These are phyloP conservation scores for Hydractinia symbiolongicarpus DNA, from an alignment of 30 jellyfish, hydroid and myxozoan genomes.

Conservation along the genomic window DNA sequence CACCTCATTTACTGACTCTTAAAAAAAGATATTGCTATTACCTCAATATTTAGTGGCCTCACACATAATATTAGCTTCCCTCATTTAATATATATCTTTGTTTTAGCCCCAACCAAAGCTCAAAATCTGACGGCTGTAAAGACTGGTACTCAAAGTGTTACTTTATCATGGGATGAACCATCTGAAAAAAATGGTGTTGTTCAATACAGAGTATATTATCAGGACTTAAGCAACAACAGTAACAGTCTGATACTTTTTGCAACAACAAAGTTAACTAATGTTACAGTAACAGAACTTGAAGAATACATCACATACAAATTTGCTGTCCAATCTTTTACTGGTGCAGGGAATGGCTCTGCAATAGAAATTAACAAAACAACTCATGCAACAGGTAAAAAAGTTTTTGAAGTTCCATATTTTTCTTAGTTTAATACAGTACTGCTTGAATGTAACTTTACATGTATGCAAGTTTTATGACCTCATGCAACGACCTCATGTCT, in stretches of 20 bases:
- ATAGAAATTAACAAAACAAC: not conserved
- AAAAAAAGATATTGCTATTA: too few species aligned
- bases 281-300: not conserved
- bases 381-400: not conserved
- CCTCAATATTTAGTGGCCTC: too few species aligned
- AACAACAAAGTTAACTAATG: not conserved
- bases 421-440: too few species aligned
- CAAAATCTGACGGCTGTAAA: not conserved
- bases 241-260: too few species aligned
- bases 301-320: constrained; percentile 1
- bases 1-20: too few species aligned
- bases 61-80: too few species aligned
- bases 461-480: too few species aligned
- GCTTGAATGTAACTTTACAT: too few species aligned
- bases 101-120: not conserved
- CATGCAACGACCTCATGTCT: too few species aligned
- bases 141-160: not conserved
- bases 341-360: not conserved
- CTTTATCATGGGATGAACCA: not conserved
- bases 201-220: not conserved
- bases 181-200: not conserved
- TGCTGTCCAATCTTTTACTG: constrained; percentile 12
- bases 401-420: too few species aligned
- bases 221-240: not conserved
- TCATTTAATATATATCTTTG: too few species aligned